Conservation (phyloP, 35 echinoderm and acorn worm genomes). For the Anneissia japonica region DNA sequence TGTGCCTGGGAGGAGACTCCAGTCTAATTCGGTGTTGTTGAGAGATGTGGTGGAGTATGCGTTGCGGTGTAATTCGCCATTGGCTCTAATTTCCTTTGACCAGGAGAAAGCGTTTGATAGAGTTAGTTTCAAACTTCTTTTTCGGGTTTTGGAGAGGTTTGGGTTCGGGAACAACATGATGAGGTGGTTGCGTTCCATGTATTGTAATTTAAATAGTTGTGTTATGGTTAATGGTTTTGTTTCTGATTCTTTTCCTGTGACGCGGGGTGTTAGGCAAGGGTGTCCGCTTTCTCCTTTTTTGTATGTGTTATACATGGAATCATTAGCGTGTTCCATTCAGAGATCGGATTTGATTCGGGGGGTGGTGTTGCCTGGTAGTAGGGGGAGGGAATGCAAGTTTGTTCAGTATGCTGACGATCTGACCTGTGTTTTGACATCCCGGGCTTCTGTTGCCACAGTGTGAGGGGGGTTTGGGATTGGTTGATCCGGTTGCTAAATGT, state of each 20-base stretch:
- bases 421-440: not conserved
- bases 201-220: constrained; percentile 5
- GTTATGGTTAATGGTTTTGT: constrained; percentile 22
- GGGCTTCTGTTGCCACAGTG: not conserved
- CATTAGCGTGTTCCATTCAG: too few relatives aligned
- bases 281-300: constrained; percentile 39
- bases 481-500: not conserved
- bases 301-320: too few relatives aligned
- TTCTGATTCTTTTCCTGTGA: constrained; percentile 10
- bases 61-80: not conserved
- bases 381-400: not conserved
- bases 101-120: constrained; percentile 45
- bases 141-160: constrained; percentile 11
- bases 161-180: constrained; percentile 23
- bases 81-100: constrained; percentile 17
- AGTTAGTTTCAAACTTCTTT: constrained; percentile 16
- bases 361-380: not conserved
- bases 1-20: not conserved
- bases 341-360: not conserved
- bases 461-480: not conserved
- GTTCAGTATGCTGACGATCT: not conserved
- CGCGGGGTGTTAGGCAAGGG: constrained; percentile 35
- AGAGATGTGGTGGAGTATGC: constrained; percentile 25
- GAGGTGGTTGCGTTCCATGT: constrained; percentile 18
- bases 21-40: constrained; percentile 11